A percentile compares a stretch with the other conserved stretches of the same genome.
These are phyloP conservation scores for Drosophila pseudotalamancana DNA, from an alignment of 2,888 invertebrate genomes.

Conservation along the genomic window DNA sequence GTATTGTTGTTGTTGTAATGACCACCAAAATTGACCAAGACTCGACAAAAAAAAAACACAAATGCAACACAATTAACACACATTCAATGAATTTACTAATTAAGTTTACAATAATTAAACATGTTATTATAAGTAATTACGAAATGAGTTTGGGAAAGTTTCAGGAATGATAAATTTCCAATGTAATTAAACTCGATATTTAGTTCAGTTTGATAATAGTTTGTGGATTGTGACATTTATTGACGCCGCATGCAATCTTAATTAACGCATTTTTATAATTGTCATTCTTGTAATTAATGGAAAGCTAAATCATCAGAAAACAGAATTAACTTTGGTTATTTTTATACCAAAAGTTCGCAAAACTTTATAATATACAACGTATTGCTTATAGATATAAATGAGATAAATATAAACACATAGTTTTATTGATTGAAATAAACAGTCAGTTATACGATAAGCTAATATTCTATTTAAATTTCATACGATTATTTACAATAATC, in stretches of 20 bases:
- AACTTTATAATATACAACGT: too few species aligned
- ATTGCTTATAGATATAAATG: too few species aligned
- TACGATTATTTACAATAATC: too few species aligned
- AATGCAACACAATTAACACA: conserved; percentile 45
- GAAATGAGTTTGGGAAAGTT: not conserved
- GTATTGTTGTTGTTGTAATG: conserved; percentile 36
- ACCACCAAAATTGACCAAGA: conserved; percentile 40
- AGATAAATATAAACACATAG: too few species aligned
- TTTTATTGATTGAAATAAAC: too few species aligned
- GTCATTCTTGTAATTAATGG: too few species aligned
- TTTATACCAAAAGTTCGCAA: too few species aligned
- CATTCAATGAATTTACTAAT: conserved; percentile 24
- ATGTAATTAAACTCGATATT: not conserved
- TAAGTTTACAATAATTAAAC: conserved; percentile 2
- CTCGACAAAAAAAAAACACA: conserved; percentile 15
- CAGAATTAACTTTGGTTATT: too few species aligned
- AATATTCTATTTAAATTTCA: too few species aligned
- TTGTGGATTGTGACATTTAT: not conserved
- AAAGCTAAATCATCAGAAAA: too few species aligned
- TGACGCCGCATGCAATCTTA: too few species aligned
- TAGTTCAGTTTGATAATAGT: not conserved
- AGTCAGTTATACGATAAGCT: too few species aligned
- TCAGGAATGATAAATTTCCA: not conserved
- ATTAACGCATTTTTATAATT: not conserved
- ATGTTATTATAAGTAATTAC: conserved; percentile 15